phyloP scores from a whole-genome alignment of 2,113 vertebrate genomes.

The Pseudorectes ferrugineus region DNA sequence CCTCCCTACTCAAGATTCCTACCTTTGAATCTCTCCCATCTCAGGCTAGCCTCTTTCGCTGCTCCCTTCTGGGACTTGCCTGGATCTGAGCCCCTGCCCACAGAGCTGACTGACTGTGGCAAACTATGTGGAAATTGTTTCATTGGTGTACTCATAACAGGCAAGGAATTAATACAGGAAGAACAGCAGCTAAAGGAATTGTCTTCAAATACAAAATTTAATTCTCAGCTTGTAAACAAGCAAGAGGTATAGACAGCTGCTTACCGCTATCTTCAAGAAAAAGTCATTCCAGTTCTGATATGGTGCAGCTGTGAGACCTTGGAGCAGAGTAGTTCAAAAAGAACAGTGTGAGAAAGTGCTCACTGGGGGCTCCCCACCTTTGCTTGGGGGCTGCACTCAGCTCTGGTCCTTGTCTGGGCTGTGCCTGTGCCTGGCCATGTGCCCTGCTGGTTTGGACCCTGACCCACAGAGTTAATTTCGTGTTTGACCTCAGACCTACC shows the following conservation, averaged over 20 bases:
- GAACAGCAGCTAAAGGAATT: not conserved
- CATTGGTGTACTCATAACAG: not conserved
- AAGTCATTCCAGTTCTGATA: not conserved
- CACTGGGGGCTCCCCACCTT: not conserved
- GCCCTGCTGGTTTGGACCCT: not conserved
- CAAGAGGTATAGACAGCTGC: not conserved
- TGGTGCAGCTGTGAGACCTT: not conserved
- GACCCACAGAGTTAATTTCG: not conserved
- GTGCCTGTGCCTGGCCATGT: rapidly evolving
- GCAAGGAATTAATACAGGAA: not conserved
- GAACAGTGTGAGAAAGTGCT: not conserved
- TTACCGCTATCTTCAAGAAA: not conserved
- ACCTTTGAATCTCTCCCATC: not conserved
- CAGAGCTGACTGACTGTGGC: not conserved
- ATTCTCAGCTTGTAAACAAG: not conserved
- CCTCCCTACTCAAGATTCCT: not conserved
- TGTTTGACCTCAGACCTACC: not conserved
- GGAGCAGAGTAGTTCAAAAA: not conserved
- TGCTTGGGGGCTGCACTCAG: not conserved
- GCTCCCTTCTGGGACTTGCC: not conserved
- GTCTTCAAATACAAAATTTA: not conserved
- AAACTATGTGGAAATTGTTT: not conserved
- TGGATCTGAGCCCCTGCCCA: not conserved
- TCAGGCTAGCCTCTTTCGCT: not conserved
- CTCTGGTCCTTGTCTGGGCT: not conserved